phyloP scores from a whole-genome alignment of 2,797 vertebrate genomes.

The Alexandromys oeconomus region DNA sequence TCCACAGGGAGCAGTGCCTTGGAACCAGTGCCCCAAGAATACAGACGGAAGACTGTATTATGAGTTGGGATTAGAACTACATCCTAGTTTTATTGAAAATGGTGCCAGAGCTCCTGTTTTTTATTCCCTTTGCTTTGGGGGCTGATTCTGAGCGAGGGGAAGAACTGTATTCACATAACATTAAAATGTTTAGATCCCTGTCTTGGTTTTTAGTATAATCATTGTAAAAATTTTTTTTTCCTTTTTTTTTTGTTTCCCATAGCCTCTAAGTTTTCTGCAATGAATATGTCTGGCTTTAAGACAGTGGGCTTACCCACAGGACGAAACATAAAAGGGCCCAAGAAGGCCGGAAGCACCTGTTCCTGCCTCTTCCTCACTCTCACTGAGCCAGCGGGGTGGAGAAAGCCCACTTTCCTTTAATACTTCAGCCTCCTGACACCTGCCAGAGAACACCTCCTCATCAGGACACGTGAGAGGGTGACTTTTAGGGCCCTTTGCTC shows the following conservation, averaged over 20 bases:
- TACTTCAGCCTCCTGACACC: background rate
- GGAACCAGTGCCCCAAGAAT: background rate
- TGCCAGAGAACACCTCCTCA: background rate
- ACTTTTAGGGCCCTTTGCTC: background rate
- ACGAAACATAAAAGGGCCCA: background rate
- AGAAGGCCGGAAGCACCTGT: background rate
- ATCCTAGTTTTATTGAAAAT: constrained; percentile 63
- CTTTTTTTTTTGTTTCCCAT: background rate
- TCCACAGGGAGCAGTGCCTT: background rate
- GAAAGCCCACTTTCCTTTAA: background rate
- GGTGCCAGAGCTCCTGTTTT: constrained; percentile 36
- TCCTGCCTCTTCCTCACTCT: background rate
- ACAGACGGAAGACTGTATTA: background rate
- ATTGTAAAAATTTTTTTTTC: constrained; percentile 11
- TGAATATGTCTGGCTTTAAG: constrained; percentile 20
- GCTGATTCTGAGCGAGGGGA: background rate
- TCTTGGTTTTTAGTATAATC: constrained; percentile 57
- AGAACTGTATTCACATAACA: constrained; percentile 14
- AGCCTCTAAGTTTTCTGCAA: constrained; percentile 28
- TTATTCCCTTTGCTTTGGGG: constrained; percentile 39
- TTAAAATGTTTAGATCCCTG: constrained; percentile 49
- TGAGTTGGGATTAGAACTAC: constrained; percentile 40
- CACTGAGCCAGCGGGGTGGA: background rate
- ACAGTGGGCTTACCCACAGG: background rate
- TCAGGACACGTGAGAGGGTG: background rate